Evolutionary conservation across 2,113 vertebrate genomes (phyloP).

Genomic region (Poicephalus meyeri): DNA sequence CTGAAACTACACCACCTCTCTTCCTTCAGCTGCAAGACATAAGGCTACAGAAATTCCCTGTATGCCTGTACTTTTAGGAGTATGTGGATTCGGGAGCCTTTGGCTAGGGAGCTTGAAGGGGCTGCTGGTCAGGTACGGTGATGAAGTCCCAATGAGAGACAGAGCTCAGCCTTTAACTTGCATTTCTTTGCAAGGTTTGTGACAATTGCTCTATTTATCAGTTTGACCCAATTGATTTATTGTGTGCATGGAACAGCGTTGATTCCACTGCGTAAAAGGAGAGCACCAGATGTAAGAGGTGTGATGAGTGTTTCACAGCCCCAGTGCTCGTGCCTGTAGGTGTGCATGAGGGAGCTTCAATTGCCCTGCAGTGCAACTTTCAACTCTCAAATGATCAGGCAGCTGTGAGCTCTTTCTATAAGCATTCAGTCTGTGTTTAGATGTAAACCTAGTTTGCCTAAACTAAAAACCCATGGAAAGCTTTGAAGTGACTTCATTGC

Average conservation of each 20-base stretch:
- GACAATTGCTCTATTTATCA: background rate
- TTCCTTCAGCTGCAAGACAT: background rate
- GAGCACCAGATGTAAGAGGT: background rate
- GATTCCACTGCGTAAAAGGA: background rate
- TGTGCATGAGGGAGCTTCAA: rapidly evolving
- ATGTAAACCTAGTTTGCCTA: background rate
- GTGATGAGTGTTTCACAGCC: background rate
- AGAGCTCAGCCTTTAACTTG: background rate
- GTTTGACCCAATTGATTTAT: background rate
- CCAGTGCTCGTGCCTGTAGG: background rate
- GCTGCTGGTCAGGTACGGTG: background rate
- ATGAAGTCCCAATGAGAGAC: too few species aligned
- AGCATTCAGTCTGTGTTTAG: background rate
- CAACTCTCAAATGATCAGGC: background rate
- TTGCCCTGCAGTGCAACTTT: background rate
- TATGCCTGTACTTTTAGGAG: rapidly evolving
- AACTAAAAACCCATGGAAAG: background rate
- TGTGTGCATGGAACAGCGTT: rapidly evolving
- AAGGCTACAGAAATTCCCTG: background rate
- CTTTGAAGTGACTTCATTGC: slow-evolving; percentile 66
- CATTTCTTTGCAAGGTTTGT: background rate
- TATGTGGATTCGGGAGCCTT: background rate
- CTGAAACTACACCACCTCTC: background rate
- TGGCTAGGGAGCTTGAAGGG: background rate
- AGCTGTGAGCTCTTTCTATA: background rate